Percentiles rank a stretch among this genome's conserved stretches.
These are phyloP conservation scores for Yponomeuta cagnagella DNA, from an alignment of 2,888 invertebrate genomes.

Conservation along the genomic window DNA sequence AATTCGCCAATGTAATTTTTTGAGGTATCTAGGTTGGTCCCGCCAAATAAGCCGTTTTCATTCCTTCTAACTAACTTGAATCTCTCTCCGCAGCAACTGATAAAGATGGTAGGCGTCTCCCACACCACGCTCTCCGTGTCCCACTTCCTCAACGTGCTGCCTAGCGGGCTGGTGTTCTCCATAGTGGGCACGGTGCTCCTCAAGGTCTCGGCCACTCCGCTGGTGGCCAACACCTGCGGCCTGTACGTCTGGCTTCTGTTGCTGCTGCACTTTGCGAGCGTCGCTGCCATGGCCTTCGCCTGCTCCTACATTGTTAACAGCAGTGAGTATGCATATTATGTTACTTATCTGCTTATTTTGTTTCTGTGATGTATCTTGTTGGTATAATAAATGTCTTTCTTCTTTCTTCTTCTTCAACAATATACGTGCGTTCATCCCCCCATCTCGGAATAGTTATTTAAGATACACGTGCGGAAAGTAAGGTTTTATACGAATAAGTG, in stretches of 20 bases:
- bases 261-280: slow-evolving; percentile 74
- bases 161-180: slow-evolving; percentile 72
- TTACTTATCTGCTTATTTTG: no score
- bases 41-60: no score
- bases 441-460: no score
- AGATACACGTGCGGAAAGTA: no score
- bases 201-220: slow-evolving; percentile 44
- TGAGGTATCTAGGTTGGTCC: no score
- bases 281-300: slow-evolving; percentile 77
- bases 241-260: slow-evolving; percentile 76
- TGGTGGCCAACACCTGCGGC: slow-evolving; percentile 69
- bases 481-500: no score
- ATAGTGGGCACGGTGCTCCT: slow-evolving; percentile 48
- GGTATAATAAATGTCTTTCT: no score
- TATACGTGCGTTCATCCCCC: no score
- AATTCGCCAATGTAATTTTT: no score
- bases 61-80: no score
- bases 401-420: no score
- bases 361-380: no score
- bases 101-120: slow-evolving; percentile 86
- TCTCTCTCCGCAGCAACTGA: slow-evolving; percentile 76
- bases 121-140: slow-evolving; percentile 79
- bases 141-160: slow-evolving; percentile 80
- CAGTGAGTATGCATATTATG: slow-evolving; percentile 54
- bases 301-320: slow-evolving; percentile 78